phyloP scores from a whole-genome alignment of 2,888 invertebrate genomes.

The Athripsodes cinereus region DNA sequence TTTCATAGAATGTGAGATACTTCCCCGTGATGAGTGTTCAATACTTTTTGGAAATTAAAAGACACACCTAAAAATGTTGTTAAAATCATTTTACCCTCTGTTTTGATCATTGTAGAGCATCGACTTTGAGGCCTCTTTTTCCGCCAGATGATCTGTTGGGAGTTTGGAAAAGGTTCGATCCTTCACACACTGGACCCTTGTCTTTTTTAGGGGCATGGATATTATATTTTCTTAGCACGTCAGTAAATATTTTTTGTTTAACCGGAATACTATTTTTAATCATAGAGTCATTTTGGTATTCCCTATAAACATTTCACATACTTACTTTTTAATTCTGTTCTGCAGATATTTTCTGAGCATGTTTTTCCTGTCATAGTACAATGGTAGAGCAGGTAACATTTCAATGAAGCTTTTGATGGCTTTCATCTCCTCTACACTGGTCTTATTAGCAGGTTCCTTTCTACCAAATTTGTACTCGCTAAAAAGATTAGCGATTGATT shows the following conservation, averaged over 20 bases:
- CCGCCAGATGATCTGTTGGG: background rate
- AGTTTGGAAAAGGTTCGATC: background rate
- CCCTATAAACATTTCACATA: too few species aligned
- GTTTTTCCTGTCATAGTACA: background rate
- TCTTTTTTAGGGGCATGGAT: slow-evolving; percentile 1
- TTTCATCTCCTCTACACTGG: background rate
- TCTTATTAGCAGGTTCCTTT: too few species aligned
- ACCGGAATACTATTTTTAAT: background rate
- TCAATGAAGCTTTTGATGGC: slow-evolving; percentile 2
- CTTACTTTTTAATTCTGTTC: background rate
- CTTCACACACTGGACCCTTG: slow-evolving; percentile 1
- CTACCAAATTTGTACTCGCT: background rate
- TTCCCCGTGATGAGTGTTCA: slow-evolving; percentile 6
- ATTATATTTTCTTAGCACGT: background rate
- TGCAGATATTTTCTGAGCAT: background rate
- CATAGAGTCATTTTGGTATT: too few species aligned
- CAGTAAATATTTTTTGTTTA: background rate
- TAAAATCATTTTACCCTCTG: slow-evolving; percentile 6
- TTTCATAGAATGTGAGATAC: background rate
- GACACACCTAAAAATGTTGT: slow-evolving; percentile 2
- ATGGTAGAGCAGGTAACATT: background rate
- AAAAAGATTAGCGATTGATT: background rate
- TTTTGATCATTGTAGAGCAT: background rate
- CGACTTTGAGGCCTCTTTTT: background rate
- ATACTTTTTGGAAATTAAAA: slow-evolving; percentile 6